These are phyloP conservation scores for Caradrina clavipalpis DNA, from an alignment of 2,888 invertebrate genomes.

Conservation along the genomic window DNA sequence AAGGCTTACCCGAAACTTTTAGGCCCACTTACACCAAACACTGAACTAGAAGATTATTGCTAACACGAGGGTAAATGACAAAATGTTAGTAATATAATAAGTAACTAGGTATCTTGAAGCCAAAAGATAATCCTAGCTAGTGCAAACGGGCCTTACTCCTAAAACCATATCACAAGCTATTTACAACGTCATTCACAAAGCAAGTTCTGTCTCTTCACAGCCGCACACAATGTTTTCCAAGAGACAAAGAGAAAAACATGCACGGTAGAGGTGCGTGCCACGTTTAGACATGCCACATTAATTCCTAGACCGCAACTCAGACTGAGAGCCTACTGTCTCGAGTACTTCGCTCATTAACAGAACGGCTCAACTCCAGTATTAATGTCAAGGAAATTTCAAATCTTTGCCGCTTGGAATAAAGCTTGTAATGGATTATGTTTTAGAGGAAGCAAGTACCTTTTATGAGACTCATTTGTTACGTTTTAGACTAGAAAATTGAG, in stretches of 20 bases:
- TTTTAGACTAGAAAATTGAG: constrained; percentile 75
- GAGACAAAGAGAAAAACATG: constrained; percentile 77
- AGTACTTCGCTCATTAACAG: constrained; percentile 61
- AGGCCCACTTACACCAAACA: too few relatives aligned
- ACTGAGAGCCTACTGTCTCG: constrained; percentile 86
- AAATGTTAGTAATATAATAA: neutral
- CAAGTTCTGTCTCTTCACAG: constrained; percentile 67
- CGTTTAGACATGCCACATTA: constrained; percentile 86
- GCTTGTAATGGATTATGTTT: constrained; percentile 6
- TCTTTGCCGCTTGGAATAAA: neutral
- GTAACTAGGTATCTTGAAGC: neutral
- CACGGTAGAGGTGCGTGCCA: constrained; percentile 78
- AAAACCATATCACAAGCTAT: constrained; percentile 53
- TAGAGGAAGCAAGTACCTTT: constrained; percentile 63
- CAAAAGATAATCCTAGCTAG: neutral
- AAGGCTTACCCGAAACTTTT: constrained; percentile 21
- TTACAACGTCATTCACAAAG: constrained; percentile 57
- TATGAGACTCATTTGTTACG: constrained; percentile 72
- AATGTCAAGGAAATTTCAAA: constrained; percentile 5
- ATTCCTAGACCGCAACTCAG: constrained; percentile 84
- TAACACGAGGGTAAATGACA: too few relatives aligned
- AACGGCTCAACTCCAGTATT: constrained; percentile 29
- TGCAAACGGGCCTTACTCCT: constrained; percentile 20
- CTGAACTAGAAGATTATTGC: too few relatives aligned
- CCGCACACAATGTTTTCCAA: constrained; percentile 69